These are phyloP conservation scores for Darevskia nairensis DNA, from an alignment of 2,797 vertebrate species.

Conservation along the genomic window DNA sequence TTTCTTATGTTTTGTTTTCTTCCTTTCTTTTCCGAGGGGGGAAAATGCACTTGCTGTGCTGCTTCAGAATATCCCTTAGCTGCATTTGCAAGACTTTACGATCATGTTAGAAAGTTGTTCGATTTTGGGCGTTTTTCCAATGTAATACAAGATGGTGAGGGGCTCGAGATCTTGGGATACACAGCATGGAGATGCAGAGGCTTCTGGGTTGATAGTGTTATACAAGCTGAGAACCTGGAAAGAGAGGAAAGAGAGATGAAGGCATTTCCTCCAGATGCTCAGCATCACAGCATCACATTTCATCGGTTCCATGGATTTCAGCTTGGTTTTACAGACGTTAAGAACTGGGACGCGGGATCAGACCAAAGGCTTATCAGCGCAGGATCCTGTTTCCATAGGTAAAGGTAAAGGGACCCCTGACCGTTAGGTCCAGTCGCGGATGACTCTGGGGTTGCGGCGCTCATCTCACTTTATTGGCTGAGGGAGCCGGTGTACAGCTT, in stretches of 20 bases:
- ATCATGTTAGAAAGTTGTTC: conserved; percentile 99
- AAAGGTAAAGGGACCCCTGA: no score
- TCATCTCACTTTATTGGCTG: background rate
- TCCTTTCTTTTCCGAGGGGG: conserved; percentile 4
- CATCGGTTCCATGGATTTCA: background rate
- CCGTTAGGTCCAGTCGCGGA: no score
- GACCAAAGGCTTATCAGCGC: background rate
- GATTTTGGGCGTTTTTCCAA: conserved; percentile 95
- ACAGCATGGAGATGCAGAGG: conserved; percentile 94
- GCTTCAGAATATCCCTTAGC: conserved; percentile 81
- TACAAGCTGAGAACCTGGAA: conserved; percentile 93
- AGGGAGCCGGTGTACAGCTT: no score
- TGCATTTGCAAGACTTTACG: conserved; percentile 98
- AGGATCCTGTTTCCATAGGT: background rate
- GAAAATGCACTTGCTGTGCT: conserved; percentile 26
- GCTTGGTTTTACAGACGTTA: background rate
- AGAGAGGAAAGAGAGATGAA: conserved; percentile 46
- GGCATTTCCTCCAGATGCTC: background rate
- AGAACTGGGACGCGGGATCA: background rate
- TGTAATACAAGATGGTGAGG: conserved; percentile 96
- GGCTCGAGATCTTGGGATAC: conserved; percentile 97
- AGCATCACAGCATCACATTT: background rate
- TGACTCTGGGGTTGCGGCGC: background rate
- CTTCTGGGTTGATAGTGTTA: conserved; percentile 96
- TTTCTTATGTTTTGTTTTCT: conserved; percentile 32